These are phyloP conservation scores for Eurytemora carolleeae DNA, from an alignment of 1,140 invertebrate genomes.

Conservation along the genomic window DNA sequence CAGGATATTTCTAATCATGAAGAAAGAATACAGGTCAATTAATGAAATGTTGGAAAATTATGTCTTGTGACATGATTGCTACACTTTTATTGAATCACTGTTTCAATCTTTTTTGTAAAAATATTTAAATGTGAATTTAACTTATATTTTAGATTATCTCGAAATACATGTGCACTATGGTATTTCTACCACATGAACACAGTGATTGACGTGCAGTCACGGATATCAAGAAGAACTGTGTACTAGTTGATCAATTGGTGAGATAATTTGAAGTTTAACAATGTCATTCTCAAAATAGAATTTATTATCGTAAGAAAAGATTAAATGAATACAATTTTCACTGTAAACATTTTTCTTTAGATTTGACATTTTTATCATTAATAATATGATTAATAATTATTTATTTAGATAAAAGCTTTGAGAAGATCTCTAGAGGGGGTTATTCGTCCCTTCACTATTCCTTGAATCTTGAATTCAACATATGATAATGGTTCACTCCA, in stretches of 20 bases:
- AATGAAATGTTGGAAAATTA: no score
- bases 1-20: background rate
- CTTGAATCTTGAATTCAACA: constrained; percentile 39
- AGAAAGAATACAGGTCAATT: background rate
- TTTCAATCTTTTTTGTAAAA: no score
- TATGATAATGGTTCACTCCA: no score
- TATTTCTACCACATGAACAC: constrained; percentile 46
- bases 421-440: background rate
- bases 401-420: constrained; percentile 1
- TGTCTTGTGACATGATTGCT: no score
- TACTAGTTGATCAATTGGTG: background rate
- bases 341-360: constrained; percentile 13
- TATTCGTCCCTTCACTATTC: constrained; percentile 41
- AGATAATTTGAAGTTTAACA: no score
- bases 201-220: constrained; percentile 32
- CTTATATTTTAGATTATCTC: constrained; percentile 34
- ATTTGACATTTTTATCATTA: constrained; percentile 8
- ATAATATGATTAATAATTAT: constrained; percentile 1
- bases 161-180: constrained; percentile 53
- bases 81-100: no score
- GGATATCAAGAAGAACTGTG: constrained; percentile 4
- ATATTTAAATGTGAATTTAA: no score
- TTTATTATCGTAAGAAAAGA: background rate
- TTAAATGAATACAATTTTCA: constrained; percentile 7
- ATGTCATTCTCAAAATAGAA: background rate